Evolutionary conservation across 2,797 vertebrate species (phyloP).

Genomic region (Emys orbicularis): DNA sequence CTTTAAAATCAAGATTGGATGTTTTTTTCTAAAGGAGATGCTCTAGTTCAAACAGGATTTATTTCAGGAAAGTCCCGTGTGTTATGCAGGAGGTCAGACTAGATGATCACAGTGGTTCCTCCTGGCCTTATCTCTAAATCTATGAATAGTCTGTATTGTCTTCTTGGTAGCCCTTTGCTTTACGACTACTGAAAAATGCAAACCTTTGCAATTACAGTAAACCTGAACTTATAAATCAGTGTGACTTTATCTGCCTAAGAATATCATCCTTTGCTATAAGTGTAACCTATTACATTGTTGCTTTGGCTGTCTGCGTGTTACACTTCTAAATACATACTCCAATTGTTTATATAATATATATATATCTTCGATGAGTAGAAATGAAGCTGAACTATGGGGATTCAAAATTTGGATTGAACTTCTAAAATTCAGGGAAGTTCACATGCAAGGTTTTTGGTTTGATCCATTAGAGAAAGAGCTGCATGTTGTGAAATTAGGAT

Average conservation of each 20-base stretch:
- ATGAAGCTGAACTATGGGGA: neutral
- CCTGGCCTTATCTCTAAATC: neutral
- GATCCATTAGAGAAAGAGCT: neutral
- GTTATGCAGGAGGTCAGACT: neutral
- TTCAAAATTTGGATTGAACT: too few species aligned
- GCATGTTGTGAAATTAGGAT: neutral
- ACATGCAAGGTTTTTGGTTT: neutral
- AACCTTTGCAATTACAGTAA: neutral
- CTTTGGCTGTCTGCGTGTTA: neutral
- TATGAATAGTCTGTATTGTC: neutral
- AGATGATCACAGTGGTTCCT: rapidly evolving
- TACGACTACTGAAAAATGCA: neutral
- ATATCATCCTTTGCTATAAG: neutral
- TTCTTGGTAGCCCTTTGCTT: neutral
- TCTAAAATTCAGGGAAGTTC: neutral
- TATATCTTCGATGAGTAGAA: neutral
- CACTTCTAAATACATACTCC: neutral
- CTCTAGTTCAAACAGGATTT: neutral
- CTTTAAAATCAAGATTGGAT: neutral
- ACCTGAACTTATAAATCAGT: neutral
- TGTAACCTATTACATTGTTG: neutral
- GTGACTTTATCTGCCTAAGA: neutral
- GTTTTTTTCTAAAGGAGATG: neutral
- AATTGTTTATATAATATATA: neutral
- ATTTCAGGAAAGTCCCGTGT: neutral